phyloP scores from a whole-genome alignment of 2,113 vertebrate genomes.

The Carollia perspicillata region DNA sequence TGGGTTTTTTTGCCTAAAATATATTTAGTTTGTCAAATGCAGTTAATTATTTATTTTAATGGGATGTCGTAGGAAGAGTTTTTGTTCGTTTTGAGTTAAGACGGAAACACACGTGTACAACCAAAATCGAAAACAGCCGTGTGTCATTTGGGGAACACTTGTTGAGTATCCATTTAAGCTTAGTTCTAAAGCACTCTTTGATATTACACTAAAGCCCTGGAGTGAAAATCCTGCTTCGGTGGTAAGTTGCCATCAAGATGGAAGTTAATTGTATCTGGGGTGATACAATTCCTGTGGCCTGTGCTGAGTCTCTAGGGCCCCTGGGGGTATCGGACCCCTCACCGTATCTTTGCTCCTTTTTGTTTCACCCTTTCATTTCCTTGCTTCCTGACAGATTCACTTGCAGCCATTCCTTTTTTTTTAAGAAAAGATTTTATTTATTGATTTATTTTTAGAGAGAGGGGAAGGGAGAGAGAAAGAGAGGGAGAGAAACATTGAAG shows the following conservation, averaged over 20 bases:
- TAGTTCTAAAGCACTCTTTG: background rate
- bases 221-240: background rate
- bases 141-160: background rate
- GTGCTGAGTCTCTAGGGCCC: background rate
- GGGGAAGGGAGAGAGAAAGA: background rate
- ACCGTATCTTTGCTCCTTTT: background rate
- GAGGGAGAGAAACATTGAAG: background rate
- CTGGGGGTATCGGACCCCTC: background rate
- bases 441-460: background rate
- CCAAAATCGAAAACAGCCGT: background rate
- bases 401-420: background rate
- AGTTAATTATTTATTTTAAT: background rate
- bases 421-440: background rate
- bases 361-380: background rate
- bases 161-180: background rate
- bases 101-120: background rate
- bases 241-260: too few relatives aligned
- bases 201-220: background rate
- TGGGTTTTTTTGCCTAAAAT: background rate
- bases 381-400: background rate
- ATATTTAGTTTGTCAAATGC: background rate
- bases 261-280: background rate
- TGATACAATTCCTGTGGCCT: background rate
- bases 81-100: background rate
- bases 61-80: background rate